These are phyloP conservation scores for Stratiomys singularior DNA, from an alignment of 2,888 invertebrate species.

Conservation along the genomic window DNA sequence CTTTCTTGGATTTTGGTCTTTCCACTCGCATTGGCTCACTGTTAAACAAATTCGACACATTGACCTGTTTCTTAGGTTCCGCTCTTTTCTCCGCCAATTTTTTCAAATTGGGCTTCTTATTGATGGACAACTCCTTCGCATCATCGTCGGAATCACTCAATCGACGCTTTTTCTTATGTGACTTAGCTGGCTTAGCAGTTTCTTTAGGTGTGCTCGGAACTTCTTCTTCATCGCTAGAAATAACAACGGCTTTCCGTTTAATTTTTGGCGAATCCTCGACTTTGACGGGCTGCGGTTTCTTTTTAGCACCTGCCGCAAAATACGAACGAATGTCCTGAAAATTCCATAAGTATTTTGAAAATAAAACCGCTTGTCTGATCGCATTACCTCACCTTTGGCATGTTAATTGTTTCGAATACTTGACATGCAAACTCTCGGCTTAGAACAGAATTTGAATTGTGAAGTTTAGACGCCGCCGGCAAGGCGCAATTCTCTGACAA, in stretches of 20 bases:
- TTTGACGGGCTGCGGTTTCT: slow-evolving; percentile 54
- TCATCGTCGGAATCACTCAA: slow-evolving; percentile 66
- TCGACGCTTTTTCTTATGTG: slow-evolving; percentile 57
- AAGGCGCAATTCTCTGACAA: no score
- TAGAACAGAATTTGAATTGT: no score
- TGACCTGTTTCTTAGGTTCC: slow-evolving; percentile 63
- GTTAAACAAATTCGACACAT: slow-evolving; percentile 71
- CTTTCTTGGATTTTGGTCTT: slow-evolving; percentile 62
- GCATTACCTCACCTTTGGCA: slow-evolving; percentile 17
- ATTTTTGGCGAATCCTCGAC: slow-evolving; percentile 54
- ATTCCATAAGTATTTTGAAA: background rate
- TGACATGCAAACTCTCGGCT: no score
- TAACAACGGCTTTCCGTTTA: slow-evolving; percentile 63
- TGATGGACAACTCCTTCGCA: slow-evolving; percentile 54
- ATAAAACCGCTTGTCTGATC: background rate
- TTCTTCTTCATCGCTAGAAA: slow-evolving; percentile 70
- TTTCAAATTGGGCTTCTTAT: slow-evolving; percentile 56
- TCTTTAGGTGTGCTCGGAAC: slow-evolving; percentile 68
- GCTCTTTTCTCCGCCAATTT: slow-evolving; percentile 56
- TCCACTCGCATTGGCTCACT: slow-evolving; percentile 70
- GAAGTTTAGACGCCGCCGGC: no score
- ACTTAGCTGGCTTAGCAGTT: slow-evolving; percentile 51
- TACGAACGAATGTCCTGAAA: slow-evolving; percentile 74
- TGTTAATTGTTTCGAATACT: background rate
- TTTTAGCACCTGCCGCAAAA: slow-evolving; percentile 64